Conservation (phyloP, 2,888 invertebrate species). For the Cheilosia grossa region DNA sequence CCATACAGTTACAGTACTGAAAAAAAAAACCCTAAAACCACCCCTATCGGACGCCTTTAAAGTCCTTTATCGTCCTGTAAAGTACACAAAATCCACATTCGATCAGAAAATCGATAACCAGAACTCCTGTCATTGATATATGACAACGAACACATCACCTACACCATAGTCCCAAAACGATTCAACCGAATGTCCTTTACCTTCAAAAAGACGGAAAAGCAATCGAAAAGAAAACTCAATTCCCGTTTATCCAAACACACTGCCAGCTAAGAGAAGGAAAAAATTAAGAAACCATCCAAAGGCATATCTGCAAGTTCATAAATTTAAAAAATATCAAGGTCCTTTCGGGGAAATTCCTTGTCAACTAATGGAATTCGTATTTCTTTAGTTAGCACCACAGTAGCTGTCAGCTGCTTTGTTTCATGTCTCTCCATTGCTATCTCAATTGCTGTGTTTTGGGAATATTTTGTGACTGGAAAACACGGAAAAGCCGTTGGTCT, state of each 20-base stretch:
- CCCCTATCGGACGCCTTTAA: constrained; percentile 23
- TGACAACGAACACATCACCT: constrained; percentile 27
- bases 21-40: neutral
- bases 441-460: constrained; percentile 28
- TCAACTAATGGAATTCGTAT: constrained; percentile 47
- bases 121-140: constrained; percentile 52
- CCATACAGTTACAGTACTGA: neutral
- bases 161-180: constrained; percentile 25
- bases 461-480: constrained; percentile 46
- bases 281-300: constrained; percentile 24
- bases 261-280: neutral
- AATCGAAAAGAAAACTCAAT: constrained; percentile 33
- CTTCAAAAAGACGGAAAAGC: neutral
- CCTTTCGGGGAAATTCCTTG: constrained; percentile 29
- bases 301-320: constrained; percentile 40
- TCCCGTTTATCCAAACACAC: constrained; percentile 6
- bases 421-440: neutral
- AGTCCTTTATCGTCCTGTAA: constrained; percentile 47
- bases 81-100: constrained; percentile 46
- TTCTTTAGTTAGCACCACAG: constrained; percentile 23
- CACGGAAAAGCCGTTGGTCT: constrained; percentile 27
- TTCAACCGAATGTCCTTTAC: constrained; percentile 26
- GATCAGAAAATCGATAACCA: constrained; percentile 56
- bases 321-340: constrained; percentile 62
- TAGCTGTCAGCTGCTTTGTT: constrained; percentile 48